Percentiles rank a stretch among this genome's conserved stretches.
phyloP scores from a whole-genome alignment of 2,113 vertebrate species.

The Apodemus sylvaticus region DNA sequence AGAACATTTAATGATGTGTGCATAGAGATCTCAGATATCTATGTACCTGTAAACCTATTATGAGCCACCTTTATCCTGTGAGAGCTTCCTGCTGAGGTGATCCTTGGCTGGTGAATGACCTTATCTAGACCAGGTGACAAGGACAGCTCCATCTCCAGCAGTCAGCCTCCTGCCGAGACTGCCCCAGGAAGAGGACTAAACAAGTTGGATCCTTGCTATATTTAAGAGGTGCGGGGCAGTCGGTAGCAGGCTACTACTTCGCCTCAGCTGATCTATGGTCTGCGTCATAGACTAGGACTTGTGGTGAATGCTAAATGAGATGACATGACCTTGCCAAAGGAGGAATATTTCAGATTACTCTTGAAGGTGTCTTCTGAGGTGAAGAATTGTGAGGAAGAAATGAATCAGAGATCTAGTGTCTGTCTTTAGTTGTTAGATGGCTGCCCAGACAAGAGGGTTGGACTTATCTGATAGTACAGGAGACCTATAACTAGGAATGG shows the following conservation, averaged over 20 bases:
- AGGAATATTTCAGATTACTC: neutral
- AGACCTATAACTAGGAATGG: neutral
- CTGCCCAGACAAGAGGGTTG: neutral
- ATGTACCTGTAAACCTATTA: neutral
- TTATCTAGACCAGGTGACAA: neutral
- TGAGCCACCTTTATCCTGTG: accelerated
- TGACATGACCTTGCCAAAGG: neutral
- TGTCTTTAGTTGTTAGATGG: neutral
- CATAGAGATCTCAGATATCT: neutral
- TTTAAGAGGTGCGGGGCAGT: neutral
- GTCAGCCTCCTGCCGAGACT: neutral
- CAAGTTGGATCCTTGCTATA: neutral
- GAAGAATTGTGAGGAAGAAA: neutral
- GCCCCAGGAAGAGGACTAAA: neutral
- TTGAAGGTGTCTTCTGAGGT: neutral
- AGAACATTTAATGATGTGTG: neutral
- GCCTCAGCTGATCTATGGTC: neutral
- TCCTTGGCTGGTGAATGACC: neutral
- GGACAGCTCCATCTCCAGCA: neutral
- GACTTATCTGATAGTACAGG: neutral
- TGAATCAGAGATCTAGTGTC: neutral
- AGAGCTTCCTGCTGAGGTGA: neutral
- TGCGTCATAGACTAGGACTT: neutral
- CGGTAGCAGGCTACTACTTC: neutral
- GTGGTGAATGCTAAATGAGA: neutral